These are phyloP conservation scores for Sebastes matsubarae DNA, from an alignment of 2,797 vertebrate genomes.

Conservation along the genomic window DNA sequence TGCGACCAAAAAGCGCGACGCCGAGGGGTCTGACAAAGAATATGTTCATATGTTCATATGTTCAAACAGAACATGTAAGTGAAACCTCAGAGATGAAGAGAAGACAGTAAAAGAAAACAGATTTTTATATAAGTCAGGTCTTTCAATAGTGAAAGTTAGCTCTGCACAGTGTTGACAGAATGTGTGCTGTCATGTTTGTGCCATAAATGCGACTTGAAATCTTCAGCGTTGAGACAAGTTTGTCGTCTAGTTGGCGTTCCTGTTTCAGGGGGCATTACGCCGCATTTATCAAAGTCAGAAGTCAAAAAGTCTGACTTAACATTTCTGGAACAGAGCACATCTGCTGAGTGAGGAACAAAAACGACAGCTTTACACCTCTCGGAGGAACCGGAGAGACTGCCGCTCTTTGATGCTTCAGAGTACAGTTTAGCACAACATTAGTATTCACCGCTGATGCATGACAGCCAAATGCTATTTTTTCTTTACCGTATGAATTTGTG, in stretches of 20 bases:
- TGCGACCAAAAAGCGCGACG: too few relatives aligned
- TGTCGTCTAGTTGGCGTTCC: conserved; percentile 9
- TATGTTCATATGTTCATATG: too few relatives aligned
- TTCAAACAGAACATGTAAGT: too few relatives aligned
- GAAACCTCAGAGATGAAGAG: not conserved
- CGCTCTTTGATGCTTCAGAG: conserved; percentile 45
- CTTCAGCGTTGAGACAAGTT: conserved; percentile 7
- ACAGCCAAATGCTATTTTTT: conserved; percentile 55
- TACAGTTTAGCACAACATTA: conserved; percentile 73
- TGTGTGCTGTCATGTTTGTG: not conserved
- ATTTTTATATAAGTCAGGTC: not conserved
- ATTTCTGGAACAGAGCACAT: conserved; percentile 43
- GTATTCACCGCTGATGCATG: conserved; percentile 61
- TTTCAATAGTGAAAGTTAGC: not conserved
- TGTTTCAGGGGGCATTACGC: conserved; percentile 12
- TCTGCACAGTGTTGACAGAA: not conserved
- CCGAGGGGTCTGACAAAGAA: too few relatives aligned
- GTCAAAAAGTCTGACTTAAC: conserved; percentile 26
- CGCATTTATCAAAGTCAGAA: conserved; percentile 53
- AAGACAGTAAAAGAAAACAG: not conserved
- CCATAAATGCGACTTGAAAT: not conserved
- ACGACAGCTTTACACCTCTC: conserved; percentile 36
- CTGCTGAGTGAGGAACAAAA: conserved; percentile 56
- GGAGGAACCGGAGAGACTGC: conserved; percentile 13
- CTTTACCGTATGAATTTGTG: conserved; percentile 50